These are phyloP conservation scores for Bambusicola thoracicus DNA, from an alignment of 2,113 vertebrate species.

Conservation along the genomic window DNA sequence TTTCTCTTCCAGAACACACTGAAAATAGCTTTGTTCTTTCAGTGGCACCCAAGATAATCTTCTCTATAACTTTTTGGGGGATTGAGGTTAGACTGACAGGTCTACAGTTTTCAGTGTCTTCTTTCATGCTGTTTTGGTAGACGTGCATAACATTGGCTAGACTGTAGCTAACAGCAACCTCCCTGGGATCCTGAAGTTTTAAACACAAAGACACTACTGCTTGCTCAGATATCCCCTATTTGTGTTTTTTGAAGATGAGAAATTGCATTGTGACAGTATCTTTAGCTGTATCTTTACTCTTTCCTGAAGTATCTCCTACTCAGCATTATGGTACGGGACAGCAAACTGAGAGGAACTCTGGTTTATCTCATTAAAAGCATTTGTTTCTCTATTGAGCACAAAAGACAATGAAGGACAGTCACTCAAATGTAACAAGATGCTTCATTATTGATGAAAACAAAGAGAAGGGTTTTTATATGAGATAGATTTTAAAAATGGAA, in stretches of 20 bases:
- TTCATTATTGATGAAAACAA: neutral
- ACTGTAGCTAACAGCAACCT: neutral
- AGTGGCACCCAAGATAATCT: neutral
- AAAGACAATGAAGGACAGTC: neutral
- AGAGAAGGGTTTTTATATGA: neutral
- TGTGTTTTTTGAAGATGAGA: neutral
- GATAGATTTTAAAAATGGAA: neutral
- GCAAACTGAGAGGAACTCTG: neutral
- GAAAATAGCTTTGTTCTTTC: neutral
- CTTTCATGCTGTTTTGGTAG: neutral
- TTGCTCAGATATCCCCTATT: neutral
- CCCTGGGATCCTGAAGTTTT: neutral
- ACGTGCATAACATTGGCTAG: neutral
- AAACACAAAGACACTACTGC: neutral
- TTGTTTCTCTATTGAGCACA: neutral
- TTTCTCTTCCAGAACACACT: neutral
- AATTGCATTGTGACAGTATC: neutral
- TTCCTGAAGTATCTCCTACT: neutral
- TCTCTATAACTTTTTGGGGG: neutral
- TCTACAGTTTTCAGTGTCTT: neutral
- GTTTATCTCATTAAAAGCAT: neutral
- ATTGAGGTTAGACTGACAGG: neutral
- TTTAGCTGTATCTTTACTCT: neutral
- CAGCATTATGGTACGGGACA: neutral
- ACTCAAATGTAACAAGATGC: neutral